phyloP scores from a whole-genome alignment of 2,888 invertebrate genomes.

The Eudemis profundana region DNA sequence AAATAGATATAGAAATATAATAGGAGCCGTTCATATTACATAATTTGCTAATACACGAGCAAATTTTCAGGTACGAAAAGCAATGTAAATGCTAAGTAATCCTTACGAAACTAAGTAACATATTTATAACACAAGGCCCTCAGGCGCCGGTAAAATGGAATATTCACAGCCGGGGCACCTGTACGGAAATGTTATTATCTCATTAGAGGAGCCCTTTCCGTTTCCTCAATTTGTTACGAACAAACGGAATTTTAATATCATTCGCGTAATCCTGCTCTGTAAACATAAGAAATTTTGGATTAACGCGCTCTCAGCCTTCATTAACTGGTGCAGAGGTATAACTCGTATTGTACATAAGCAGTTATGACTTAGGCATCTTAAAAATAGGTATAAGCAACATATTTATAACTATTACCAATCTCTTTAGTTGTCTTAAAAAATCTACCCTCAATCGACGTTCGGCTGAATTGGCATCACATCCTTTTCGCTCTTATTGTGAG shows the following conservation, averaged over 20 bases:
- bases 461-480: no score
- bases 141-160: slow-evolving; percentile 45
- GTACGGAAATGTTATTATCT: slow-evolving; percentile 75
- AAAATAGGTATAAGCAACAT: no score
- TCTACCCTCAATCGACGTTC: no score
- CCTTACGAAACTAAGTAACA: slow-evolving; percentile 37
- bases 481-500: no score
- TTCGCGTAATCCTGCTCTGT: slow-evolving; percentile 43
- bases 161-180: slow-evolving; percentile 59
- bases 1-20: no score
- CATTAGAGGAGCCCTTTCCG: slow-evolving; percentile 71
- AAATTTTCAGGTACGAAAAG: slow-evolving; percentile 22
- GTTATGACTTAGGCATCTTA: no score
- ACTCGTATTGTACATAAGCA: no score
- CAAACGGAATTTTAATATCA: slow-evolving; percentile 75
- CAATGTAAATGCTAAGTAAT: slow-evolving; percentile 43
- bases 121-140: slow-evolving; percentile 44
- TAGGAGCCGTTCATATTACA: neutral
- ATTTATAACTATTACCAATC: no score
- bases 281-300: slow-evolving; percentile 41
- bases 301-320: slow-evolving; percentile 19
- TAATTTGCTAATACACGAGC: slow-evolving; percentile 7
- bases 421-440: no score
- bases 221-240: slow-evolving; percentile 70
- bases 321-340: slow-evolving; percentile 4